Evolutionary conservation across 2,888 invertebrate species (phyloP), one percentile per base, ranked within the genome.

Genomic region (Athalia cordata): DNA sequence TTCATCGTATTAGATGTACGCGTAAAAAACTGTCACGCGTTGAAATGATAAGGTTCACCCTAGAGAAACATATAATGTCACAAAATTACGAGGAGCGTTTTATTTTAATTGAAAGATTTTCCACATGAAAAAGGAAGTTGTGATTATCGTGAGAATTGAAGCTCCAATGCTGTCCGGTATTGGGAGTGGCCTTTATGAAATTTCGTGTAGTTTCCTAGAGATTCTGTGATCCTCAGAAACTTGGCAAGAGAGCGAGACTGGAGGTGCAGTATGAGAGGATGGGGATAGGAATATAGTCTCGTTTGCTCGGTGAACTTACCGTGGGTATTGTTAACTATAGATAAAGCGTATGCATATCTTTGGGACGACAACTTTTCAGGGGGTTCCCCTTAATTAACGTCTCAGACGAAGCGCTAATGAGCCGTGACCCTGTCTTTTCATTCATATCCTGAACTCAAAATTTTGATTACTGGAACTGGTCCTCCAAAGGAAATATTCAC

Each of bases 361-460:
- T 45, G 59, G 49, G 45, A 72, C 59, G 59, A 72, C 59, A 72
- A 72, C 59, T 72, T 72, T 57, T 45, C 57, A 45, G 64, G 67
- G 67, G 79, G 79, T 75, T 67, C 79, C 79, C 47, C 80, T 82
- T 84, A 82, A 83, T 84, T 82, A 84, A 81, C 81, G 80, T 82
- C 81, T 81, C 79, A 82, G 82, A 81, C 81, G 80, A 76, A 81
- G 75, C 81, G 80, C 82, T 85, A 86, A 87, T 87, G 84, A 87
- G 82, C 81, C 83, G 83, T 83, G 85, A 81, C 81, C 83, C 61
- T 80, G 82, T 82, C 85, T 86, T 87, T 86, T 85, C 85, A 81
- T 80, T 82, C 79, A 79, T 65, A 83, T 81, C 72, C 72, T 64
- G 80, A 82, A 81, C 81, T 81, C 82, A 85, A 86, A 84, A 86